Conservation (phyloP, 2,797 vertebrate genomes). For the Melanotaenia pygmaea region DNA sequence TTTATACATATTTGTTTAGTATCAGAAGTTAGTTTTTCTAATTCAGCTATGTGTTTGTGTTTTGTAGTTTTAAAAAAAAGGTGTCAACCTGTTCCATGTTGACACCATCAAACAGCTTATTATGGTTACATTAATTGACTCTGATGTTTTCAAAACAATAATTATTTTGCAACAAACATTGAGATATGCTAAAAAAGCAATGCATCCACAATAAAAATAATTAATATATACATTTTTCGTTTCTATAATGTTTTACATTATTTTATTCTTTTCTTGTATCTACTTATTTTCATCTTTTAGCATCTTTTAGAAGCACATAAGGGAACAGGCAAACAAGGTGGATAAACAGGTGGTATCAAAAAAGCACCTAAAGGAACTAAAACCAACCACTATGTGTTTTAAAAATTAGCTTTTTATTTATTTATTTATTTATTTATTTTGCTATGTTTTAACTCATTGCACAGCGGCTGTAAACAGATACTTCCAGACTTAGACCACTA, state of each 20-base stretch:
- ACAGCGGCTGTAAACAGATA: neutral
- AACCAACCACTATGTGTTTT: neutral
- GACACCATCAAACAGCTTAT: neutral
- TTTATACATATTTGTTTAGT: neutral
- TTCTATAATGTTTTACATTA: neutral
- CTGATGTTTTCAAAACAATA: neutral
- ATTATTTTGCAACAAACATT: neutral
- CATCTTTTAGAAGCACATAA: neutral
- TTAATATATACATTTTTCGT: neutral
- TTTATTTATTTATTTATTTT: too few relatives aligned
- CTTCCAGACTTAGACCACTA: constrained; percentile 48
- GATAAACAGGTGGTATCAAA: neutral
- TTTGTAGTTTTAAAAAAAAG: neutral
- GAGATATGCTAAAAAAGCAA: neutral
- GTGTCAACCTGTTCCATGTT: neutral
- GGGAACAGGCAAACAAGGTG: neutral
- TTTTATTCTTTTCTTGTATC: neutral
- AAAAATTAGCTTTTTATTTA: neutral
- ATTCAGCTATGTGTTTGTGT: neutral
- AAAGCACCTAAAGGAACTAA: too few relatives aligned
- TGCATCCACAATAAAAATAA: neutral
- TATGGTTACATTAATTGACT: neutral
- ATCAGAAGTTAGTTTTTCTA: neutral
- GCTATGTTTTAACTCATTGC: too few relatives aligned
- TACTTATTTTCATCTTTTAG: neutral